Evolutionary conservation across 2,113 vertebrate species (phyloP).

Genomic region (Deroptyus accipitrinus): DNA sequence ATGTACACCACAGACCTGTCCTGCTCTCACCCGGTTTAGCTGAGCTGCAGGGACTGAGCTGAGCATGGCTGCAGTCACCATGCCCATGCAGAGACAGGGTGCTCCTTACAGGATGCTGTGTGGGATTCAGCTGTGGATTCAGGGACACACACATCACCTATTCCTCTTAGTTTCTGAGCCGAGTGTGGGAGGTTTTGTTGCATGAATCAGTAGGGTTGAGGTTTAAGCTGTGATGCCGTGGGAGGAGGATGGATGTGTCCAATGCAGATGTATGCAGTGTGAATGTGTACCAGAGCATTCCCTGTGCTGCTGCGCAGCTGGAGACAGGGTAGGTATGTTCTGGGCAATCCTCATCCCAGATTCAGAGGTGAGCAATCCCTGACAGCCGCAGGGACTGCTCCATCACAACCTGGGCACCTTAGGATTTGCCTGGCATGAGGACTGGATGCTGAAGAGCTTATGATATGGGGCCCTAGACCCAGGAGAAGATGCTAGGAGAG

Average conservation of each 20-base stretch:
- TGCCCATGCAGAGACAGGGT: accelerated
- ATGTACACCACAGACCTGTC: not conserved
- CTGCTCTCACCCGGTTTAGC: not conserved
- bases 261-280: not conserved
- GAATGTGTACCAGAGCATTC: not conserved
- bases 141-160: not conserved
- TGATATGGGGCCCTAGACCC: too few relatives aligned
- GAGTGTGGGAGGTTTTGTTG: not conserved
- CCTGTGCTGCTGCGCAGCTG: not conserved
- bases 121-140: not conserved
- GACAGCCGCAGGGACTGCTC: not conserved
- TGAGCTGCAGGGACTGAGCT: not conserved
- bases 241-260: not conserved
- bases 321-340: not conserved
- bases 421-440: not conserved
- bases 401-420: not conserved
- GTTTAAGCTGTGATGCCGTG: not conserved
- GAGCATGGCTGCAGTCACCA: not conserved
- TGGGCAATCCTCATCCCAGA: accelerated
- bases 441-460: not conserved
- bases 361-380: not conserved
- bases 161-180: not conserved
- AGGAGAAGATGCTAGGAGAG: not conserved
- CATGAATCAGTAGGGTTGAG: not conserved
- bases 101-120: not conserved